phyloP scores from a whole-genome alignment of 1,140 invertebrate species.

The Drosophila ercepeae region DNA sequence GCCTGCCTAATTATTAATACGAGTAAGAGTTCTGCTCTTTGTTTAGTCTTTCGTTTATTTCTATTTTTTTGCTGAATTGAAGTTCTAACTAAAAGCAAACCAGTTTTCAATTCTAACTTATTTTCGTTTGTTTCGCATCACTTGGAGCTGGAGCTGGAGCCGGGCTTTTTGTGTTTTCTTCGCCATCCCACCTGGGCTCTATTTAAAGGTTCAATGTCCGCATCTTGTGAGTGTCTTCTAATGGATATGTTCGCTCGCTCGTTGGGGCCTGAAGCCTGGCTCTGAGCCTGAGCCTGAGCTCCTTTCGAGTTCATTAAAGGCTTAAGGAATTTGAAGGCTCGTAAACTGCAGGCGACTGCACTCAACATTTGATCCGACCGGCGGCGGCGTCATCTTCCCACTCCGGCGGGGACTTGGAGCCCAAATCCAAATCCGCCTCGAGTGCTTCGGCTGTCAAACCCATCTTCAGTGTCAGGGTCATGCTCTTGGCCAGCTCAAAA shows the following conservation, averaged over 20 bases:
- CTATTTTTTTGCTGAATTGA: constrained; percentile 48
- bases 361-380: constrained; percentile 18
- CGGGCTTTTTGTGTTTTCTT: constrained; percentile 49
- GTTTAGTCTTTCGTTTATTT: constrained; percentile 6
- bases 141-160: constrained; percentile 9
- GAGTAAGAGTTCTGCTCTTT: constrained; percentile 66
- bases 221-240: constrained; percentile 58
- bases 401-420: neutral
- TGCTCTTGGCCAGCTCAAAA: constrained; percentile 13
- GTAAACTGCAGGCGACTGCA: constrained; percentile 53
- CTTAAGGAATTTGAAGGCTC: constrained; percentile 49
- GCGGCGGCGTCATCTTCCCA: constrained; percentile 42
- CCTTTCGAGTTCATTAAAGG: constrained; percentile 72
- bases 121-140: constrained; percentile 72
- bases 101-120: constrained; percentile 79
- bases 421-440: constrained; percentile 48
- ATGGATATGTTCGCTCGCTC: constrained; percentile 41
- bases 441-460: constrained; percentile 61
- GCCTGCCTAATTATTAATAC: constrained; percentile 69
- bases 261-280: neutral
- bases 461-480: constrained; percentile 55
- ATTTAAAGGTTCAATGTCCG: constrained; percentile 76
- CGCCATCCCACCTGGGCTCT: constrained; percentile 59
- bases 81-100: constrained; percentile 77
- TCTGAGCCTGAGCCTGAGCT: constrained; percentile 23